Percentiles rank a stretch among this genome's conserved stretches.
Evolutionary conservation across 2,797 vertebrate genomes (phyloP).

Genomic region (Yasuhikotakia modesta): DNA sequence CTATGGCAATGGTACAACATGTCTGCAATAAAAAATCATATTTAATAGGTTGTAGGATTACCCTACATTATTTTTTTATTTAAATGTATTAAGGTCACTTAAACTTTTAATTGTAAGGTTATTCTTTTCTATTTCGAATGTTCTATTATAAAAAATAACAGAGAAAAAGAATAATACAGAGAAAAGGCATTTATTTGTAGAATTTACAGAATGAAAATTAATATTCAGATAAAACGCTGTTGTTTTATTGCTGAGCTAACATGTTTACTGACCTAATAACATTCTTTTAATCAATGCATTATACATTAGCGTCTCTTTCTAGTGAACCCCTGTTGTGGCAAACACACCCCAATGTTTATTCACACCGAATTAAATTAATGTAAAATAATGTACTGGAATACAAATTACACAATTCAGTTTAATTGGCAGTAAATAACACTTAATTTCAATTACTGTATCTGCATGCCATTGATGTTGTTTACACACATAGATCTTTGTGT

Average conservation of each 20-base stretch:
- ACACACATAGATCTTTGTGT: neutral
- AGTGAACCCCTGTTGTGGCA: neutral
- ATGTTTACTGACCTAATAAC: conserved; percentile 9
- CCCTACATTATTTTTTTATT: neutral
- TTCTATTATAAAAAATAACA: too few relatives aligned
- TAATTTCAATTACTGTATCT: too few relatives aligned
- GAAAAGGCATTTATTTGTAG: neutral
- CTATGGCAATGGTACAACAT: neutral
- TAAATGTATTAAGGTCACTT: neutral
- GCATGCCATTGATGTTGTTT: too few relatives aligned
- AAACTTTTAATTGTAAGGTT: neutral
- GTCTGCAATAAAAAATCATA: neutral
- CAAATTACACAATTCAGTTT: neutral
- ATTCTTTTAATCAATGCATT: conserved; percentile 10
- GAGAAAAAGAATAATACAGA: neutral
- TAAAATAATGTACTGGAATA: neutral
- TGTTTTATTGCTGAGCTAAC: conserved; percentile 34
- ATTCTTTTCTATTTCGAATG: neutral
- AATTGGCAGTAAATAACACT: neutral
- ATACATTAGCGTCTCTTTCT: conserved; percentile 1
- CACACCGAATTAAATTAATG: neutral
- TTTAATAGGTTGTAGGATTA: neutral
- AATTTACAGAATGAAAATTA: conserved; percentile 41
- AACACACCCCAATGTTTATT: neutral
- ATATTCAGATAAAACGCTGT: conserved; percentile 31